Conservation (phyloP, 2,888 invertebrate genomes). For the Lithophane semibrunnea region DNA sequence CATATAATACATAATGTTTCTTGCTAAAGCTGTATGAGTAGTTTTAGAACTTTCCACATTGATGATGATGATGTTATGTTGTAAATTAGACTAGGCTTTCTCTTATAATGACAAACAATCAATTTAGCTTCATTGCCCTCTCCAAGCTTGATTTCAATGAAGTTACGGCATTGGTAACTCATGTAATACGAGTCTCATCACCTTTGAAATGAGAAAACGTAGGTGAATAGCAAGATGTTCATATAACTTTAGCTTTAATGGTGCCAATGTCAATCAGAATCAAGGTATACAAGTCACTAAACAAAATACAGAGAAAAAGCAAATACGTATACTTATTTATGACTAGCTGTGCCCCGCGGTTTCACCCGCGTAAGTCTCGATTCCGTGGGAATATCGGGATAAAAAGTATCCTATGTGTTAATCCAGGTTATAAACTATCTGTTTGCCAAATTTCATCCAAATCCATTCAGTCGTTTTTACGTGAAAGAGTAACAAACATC, state of each 20-base stretch:
- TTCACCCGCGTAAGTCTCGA: no score
- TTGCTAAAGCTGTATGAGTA: not conserved
- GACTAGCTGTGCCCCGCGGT: no score
- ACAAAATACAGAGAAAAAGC: not conserved
- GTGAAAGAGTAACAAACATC: no score
- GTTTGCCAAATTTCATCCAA: no score
- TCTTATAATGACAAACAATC: not conserved
- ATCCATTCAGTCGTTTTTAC: no score
- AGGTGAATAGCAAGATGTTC: not conserved
- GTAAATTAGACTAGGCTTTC: conserved; percentile 9
- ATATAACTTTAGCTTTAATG: not conserved
- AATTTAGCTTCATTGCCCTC: conserved; percentile 4
- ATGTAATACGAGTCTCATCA: not conserved
- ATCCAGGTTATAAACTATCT: no score
- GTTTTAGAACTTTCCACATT: conserved; percentile 33
- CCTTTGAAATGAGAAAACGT: not conserved
- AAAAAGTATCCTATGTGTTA: no score
- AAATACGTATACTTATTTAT: not conserved
- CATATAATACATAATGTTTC: not conserved
- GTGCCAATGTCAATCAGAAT: no score
- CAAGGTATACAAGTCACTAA: not conserved
- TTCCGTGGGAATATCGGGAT: no score
- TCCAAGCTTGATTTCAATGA: not conserved
- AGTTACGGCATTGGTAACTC: conserved; percentile 5
- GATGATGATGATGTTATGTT: not conserved